Evolutionary conservation across 92 coral and sea anemone genomes (phyloP).

Genomic region (Desmophyllum pertusum): DNA sequence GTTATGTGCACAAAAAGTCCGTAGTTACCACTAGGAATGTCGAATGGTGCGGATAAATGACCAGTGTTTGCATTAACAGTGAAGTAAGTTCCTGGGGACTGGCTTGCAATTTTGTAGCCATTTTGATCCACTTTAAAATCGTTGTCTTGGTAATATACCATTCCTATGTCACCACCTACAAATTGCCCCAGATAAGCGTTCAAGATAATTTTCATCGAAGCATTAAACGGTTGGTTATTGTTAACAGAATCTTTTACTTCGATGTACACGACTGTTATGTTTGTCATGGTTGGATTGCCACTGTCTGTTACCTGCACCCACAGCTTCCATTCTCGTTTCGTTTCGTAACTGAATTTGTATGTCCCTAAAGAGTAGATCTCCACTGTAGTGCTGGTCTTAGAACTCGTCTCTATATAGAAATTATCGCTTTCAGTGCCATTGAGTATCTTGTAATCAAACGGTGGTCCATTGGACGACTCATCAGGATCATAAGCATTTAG

Average conservation of each 20-base stretch:
- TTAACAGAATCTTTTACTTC: slow-evolving; percentile 70
- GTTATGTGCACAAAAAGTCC: slow-evolving; percentile 57
- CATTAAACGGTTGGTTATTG: slow-evolving; percentile 64
- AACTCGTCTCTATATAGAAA: slow-evolving; percentile 57
- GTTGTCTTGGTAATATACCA: slow-evolving; percentile 75
- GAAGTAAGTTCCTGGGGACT: slow-evolving; percentile 71
- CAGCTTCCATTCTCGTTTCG: slow-evolving; percentile 65
- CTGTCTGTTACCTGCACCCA: slow-evolving; percentile 75
- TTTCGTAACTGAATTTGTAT: slow-evolving; percentile 58
- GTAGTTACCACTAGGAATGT: slow-evolving; percentile 64
- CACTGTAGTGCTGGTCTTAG: slow-evolving; percentile 51
- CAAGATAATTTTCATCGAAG: slow-evolving; percentile 73
- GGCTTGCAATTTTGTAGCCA: slow-evolving; percentile 56
- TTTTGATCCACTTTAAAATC: slow-evolving; percentile 81
- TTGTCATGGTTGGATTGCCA: slow-evolving; percentile 64
- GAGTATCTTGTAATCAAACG: slow-evolving; percentile 65
- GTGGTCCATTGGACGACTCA: slow-evolving; percentile 63
- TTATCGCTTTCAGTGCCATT: slow-evolving; percentile 68
- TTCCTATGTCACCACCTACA: slow-evolving; percentile 83
- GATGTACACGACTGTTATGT: slow-evolving; percentile 65
- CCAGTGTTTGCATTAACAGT: slow-evolving; percentile 72
- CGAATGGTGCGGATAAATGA: slow-evolving; percentile 59
- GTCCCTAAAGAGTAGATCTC: slow-evolving; percentile 58
- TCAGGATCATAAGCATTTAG: slow-evolving; percentile 80
- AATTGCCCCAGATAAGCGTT: slow-evolving; percentile 77